Evolutionary conservation across 1,140 invertebrate species (phyloP).

Genomic region (Drosophila lacteicornis): DNA sequence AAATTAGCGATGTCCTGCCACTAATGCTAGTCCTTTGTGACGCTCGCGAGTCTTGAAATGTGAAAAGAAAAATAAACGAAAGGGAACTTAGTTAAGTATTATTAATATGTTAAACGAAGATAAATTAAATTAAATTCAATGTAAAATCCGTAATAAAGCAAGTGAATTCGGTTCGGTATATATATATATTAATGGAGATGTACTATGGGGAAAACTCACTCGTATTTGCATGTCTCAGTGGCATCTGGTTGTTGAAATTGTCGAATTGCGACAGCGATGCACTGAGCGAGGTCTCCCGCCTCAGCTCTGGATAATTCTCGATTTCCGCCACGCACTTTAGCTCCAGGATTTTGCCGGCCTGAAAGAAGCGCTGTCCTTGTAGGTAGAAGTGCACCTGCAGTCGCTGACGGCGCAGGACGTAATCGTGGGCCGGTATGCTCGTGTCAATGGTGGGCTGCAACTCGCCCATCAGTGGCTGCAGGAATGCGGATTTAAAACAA

Average conservation of each 20-base stretch:
- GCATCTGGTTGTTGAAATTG: constrained; percentile 84
- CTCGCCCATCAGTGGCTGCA: constrained; percentile 71
- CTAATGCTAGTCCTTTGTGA: constrained; percentile 36
- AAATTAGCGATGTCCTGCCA: constrained; percentile 58
- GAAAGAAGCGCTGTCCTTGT: constrained; percentile 77
- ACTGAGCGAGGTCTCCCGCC: constrained; percentile 70
- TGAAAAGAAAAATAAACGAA: constrained; percentile 5
- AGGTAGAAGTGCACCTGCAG: constrained; percentile 80
- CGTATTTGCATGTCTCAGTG: constrained; percentile 66
- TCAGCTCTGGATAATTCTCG: constrained; percentile 79
- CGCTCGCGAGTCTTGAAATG: constrained; percentile 38
- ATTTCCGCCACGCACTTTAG: constrained; percentile 84
- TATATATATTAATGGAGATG: neutral
- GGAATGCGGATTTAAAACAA: neutral
- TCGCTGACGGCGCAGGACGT: constrained; percentile 72
- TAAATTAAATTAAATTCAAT: neutral
- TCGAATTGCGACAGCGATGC: constrained; percentile 73
- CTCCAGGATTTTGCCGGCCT: constrained; percentile 67
- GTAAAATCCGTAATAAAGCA: neutral
- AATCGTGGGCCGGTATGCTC: constrained; percentile 79
- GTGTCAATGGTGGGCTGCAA: constrained; percentile 77
- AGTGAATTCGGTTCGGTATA: neutral
- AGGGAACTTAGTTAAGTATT: constrained; percentile 23
- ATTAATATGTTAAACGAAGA: neutral
- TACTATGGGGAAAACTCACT: constrained; percentile 40